Evolutionary conservation across 2,797 vertebrate genomes (phyloP).

Genomic region (Catharus ustulatus): DNA sequence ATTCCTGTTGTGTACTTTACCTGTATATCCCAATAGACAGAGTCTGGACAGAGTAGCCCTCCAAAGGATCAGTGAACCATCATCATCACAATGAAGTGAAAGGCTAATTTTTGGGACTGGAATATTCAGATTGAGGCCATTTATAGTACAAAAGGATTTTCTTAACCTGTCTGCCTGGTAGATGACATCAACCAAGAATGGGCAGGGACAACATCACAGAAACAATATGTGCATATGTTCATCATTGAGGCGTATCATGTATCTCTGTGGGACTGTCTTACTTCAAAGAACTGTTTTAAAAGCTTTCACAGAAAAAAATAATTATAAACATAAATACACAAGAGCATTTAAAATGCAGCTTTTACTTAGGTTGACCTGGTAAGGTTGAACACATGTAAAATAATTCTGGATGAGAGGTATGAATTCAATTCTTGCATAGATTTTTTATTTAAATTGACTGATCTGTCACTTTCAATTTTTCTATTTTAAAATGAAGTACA

Average conservation of each 20-base stretch:
- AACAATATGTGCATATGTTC: neutral
- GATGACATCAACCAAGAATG: neutral
- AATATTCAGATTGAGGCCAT: neutral
- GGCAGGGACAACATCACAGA: neutral
- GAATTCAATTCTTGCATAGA: fast-evolving
- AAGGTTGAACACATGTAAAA: neutral
- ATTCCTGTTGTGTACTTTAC: neutral
- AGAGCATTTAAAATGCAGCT: neutral
- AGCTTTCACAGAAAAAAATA: neutral
- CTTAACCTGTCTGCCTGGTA: neutral
- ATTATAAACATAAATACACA: neutral
- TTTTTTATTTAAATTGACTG: neutral
- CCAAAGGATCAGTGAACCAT: neutral
- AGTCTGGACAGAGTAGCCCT: neutral
- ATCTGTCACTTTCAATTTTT: neutral
- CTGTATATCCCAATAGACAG: neutral
- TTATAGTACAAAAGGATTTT: neutral
- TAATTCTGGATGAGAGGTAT: neutral
- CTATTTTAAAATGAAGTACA: neutral
- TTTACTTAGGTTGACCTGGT: neutral
- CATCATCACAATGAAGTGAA: neutral
- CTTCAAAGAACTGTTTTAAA: neutral
- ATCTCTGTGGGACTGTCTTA: neutral
- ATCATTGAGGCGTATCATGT: neutral
- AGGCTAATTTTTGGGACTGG: neutral